phyloP scores from a whole-genome alignment of 2,888 invertebrate genomes.

The Aelia acuminata region DNA sequence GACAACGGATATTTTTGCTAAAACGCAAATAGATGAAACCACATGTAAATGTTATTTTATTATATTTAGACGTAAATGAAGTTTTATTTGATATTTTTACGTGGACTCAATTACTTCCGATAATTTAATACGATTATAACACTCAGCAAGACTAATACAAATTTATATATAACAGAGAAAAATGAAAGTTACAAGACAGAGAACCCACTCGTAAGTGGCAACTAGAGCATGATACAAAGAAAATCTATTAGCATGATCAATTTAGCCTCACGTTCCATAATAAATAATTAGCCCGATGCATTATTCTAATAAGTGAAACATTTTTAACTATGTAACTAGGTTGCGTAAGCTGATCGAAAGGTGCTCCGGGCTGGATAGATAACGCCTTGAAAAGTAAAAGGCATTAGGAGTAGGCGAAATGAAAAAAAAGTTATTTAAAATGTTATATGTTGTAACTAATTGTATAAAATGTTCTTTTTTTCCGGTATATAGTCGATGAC shows the following conservation, averaged over 20 bases:
- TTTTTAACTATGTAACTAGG: neutral
- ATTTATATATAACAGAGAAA: neutral
- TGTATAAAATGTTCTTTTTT: no score
- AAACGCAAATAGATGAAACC: no score
- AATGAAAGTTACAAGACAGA: neutral
- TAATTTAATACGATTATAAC: neutral
- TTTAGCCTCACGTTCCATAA: neutral
- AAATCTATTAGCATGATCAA: conserved; percentile 4
- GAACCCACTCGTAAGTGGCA: neutral
- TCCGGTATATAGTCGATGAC: no score
- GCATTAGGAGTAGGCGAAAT: neutral
- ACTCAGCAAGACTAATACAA: neutral
- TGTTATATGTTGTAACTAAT: neutral
- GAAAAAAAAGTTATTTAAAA: no score
- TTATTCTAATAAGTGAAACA: neutral
- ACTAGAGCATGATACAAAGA: conserved; percentile 1
- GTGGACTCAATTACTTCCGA: no score
- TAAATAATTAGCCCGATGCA: neutral
- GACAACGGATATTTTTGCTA: no score
- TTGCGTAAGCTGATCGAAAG: neutral
- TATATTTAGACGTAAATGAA: no score
- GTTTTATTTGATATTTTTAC: no score
- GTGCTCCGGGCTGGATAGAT: neutral
- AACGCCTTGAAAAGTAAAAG: neutral
- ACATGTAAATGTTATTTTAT: no score